Conservation (phyloP, 2,888 invertebrate species). For the Cephus runcator region DNA sequence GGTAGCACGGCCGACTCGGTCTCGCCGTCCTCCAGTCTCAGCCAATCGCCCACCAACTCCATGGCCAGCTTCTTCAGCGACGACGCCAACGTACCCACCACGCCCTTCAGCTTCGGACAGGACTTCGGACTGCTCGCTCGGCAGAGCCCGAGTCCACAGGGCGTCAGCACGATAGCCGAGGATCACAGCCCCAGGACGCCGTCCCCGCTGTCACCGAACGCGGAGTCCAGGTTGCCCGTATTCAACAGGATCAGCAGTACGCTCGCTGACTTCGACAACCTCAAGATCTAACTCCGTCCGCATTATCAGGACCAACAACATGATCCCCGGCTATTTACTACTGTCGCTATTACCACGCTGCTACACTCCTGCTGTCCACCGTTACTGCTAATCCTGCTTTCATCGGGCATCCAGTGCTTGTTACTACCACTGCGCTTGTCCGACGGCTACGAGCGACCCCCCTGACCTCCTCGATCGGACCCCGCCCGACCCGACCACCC, state of each 20-base stretch:
- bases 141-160: conserved; percentile 67
- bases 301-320: conserved; percentile 7
- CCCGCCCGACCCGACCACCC: too few relatives aligned
- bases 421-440: too few relatives aligned
- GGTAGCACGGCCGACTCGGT: conserved; percentile 70
- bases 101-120: conserved; percentile 56
- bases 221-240: conserved; percentile 80
- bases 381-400: too few relatives aligned
- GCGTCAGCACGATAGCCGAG: conserved; percentile 42
- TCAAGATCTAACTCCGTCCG: conserved; percentile 47
- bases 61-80: conserved; percentile 73
- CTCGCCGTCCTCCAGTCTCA: conserved; percentile 73
- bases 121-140: conserved; percentile 60
- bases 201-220: conserved; percentile 60
- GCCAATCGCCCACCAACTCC: conserved; percentile 73
- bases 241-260: conserved; percentile 78
- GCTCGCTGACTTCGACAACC: conserved; percentile 57
- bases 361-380: too few relatives aligned
- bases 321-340: neutral
- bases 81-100: conserved; percentile 59
- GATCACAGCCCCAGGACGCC: conserved; percentile 48
- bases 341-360: neutral
- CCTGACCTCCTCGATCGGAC: too few relatives aligned
- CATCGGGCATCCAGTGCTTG: too few relatives aligned
- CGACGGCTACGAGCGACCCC: too few relatives aligned